Percentiles rank a stretch among this genome's conserved stretches.
Conservation (phyloP, 30 jellyfish, hydroid and myxozoan genomes). For the Turritopsis dohrnii region DNA sequence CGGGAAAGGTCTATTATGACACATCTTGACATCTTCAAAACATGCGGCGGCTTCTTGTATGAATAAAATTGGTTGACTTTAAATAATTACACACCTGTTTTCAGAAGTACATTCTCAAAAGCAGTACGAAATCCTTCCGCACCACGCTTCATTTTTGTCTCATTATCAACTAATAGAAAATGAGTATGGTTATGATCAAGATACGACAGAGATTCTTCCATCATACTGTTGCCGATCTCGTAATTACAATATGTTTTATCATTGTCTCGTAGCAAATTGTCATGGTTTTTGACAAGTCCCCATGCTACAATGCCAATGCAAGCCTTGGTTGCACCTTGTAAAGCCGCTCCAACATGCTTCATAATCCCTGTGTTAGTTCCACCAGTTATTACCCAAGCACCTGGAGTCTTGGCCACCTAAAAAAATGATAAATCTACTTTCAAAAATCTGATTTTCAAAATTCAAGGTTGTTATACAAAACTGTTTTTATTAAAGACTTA, state of each 20-base stretch:
- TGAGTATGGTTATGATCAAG: constrained; percentile 95
- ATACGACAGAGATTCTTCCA: constrained; percentile 26
- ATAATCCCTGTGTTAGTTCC: constrained; percentile 98
- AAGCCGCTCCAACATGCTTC: constrained; percentile 98
- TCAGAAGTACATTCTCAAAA: not conserved
- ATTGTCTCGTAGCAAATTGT: not conserved
- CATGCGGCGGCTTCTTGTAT: too few relatives aligned
- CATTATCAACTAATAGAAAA: constrained; percentile 82
- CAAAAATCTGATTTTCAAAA: not conserved
- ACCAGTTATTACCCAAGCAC: constrained; percentile 99
- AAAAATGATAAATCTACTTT: not conserved
- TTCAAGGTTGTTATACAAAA: not conserved
- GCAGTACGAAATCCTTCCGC: constrained; percentile 36
- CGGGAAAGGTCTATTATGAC: too few relatives aligned
- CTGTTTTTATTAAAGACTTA: not conserved
- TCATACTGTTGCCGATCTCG: not conserved
- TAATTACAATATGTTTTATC: not conserved
- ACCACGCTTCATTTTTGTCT: constrained; percentile 65
- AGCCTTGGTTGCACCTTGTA: constrained; percentile 69
- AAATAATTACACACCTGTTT: not conserved
- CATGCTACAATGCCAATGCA: constrained; percentile 95
- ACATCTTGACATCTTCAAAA: too few relatives aligned
- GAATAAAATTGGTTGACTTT: too few relatives aligned
- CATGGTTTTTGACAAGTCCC: constrained; percentile 62
- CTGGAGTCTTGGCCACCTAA: constrained; percentile 90